Base-by-base conservation (phyloP, 2,888 invertebrate species). In the Diarsia rubi region DNA sequence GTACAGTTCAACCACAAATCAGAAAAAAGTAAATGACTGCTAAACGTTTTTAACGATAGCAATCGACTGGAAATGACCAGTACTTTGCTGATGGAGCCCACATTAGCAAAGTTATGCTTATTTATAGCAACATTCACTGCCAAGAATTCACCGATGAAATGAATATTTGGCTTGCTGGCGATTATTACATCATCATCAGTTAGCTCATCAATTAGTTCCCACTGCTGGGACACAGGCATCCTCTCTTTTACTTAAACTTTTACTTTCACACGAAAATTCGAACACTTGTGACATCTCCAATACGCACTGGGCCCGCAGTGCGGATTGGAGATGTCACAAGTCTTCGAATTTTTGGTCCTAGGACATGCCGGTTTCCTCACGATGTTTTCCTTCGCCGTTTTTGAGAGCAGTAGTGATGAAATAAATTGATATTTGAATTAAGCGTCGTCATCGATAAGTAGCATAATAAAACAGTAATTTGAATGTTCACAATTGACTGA, bases 31-130 rank as follows among this genome's bases (percentile, higher is more conserved):
- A 59, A 82, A 82, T 65, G 66, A 83, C 81, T 74, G 67, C 72
- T 71, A 84, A 83, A 84, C 63, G 81, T 77, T 81, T 80, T 83
- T 84, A 77, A 83, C 52, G 82, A 81, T 67, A 69, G 81, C 77
- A 83, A 81, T 83, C 66, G 71, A 54, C 68, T 72, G 63, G 60
- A 77, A 83, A 83, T 83, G 81, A 64, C 54, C 72, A 31, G 57
- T 72, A 78, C 81, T 83, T 82, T 81, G 66, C 77, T 73, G 68
- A 70, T 52, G 54, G 60, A 60, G 73, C 49, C 27, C 70, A 74
- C 77, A 84, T 84, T 83, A 84, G 77, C 77, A 71, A 81, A 81
- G 73, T 77, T 80, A 81, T 73, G 69, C 69, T 72, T 84, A 77
- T 84, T 81, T 73, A 84, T 83, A 52, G 62, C 60, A 19, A 57